Evolutionary conservation across 2,113 vertebrate genomes (phyloP), one percentile per base, ranked within the genome.

Genomic region (Lampris megalopsis): DNA sequence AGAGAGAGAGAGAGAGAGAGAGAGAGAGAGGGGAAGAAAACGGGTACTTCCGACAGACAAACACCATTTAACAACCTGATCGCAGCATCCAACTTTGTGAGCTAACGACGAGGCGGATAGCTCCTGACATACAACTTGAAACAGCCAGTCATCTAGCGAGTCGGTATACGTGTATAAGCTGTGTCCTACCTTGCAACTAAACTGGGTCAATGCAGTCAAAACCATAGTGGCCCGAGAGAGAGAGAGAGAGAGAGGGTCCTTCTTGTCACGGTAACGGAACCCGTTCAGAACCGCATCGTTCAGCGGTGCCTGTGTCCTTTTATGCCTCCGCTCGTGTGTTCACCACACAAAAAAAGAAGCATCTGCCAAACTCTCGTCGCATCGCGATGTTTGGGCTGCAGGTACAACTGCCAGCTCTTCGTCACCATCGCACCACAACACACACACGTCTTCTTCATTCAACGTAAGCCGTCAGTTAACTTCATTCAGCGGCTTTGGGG

Each of bases 181-280:
- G 54, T 45, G 54, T 77, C 88, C 85, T 91, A 91, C 88, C 90
- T 92, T 91, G 67, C 86, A 89, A 5, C 82, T 85, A 82, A 92
- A 90, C 69, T 90, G 91, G 77, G 83, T 92, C 83, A 91, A 78
- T 63, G 86, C 87, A 65, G 83, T 89, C 79, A 89, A 88, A 86
- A 93, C 90, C 91, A 92, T 92, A 58, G 75, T 78, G 82, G 67
- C 80, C 9, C 62, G 63, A 24, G 24, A 24, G 24, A 24, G 24
- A 24, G 24, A 24, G 24, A 24, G 24, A 24, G 24, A 24, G 24
- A 24, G 24, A 57, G 47, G 10, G 36, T 63, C 63, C 71, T 66
- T 57, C 74, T 64, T 49, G 42, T 80, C 59, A 56, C 62, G 56
- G n/a, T 71, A 7, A 52, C 42, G 37, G 63, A 59, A 73, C 50